Percentiles rank a stretch among this genome's conserved stretches.
Evolutionary conservation across 2,888 invertebrate genomes (phyloP).

Genomic region (Lepidochrysops patricia): DNA sequence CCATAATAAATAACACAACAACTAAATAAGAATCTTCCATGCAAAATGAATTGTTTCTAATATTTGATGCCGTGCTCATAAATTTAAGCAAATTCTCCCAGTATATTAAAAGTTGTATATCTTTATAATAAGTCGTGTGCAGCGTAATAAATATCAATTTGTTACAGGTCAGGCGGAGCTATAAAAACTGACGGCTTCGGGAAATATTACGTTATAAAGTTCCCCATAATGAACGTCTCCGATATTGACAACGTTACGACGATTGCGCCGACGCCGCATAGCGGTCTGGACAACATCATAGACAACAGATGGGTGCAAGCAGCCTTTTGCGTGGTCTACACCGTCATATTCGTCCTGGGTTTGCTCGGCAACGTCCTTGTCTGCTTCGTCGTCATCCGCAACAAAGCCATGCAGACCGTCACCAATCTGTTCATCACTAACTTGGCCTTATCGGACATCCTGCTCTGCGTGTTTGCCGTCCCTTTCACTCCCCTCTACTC

Average conservation of each 20-base stretch:
- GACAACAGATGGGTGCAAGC: slow-evolving; percentile 80
- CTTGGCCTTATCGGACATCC: slow-evolving; percentile 94
- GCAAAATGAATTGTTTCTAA: background rate
- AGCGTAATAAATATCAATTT: slow-evolving; percentile 44
- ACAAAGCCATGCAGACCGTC: slow-evolving; percentile 97
- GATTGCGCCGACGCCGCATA: slow-evolving; percentile 26
- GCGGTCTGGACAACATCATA: slow-evolving; percentile 69
- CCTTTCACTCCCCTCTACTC: slow-evolving; percentile 97
- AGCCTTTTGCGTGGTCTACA: slow-evolving; percentile 84
- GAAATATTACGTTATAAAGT: slow-evolving; percentile 33
- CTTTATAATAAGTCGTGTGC: background rate
- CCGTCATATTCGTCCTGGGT: slow-evolving; percentile 90
- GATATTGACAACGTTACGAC: slow-evolving; percentile 35
- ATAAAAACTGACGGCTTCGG: slow-evolving; percentile 48
- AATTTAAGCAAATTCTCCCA: background rate
- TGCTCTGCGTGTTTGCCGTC: slow-evolving; percentile 93
- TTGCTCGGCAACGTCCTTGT: slow-evolving; percentile 93
- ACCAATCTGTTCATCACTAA: slow-evolving; percentile 98
- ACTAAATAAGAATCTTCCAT: background rate
- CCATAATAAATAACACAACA: too few relatives aligned
- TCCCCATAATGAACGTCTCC: slow-evolving; percentile 30
- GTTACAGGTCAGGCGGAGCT: slow-evolving; percentile 53
- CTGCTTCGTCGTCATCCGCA: slow-evolving; percentile 93
- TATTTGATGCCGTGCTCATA: background rate
- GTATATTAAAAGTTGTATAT: slow-evolving; percentile 5